A percentile compares a stretch with the other conserved stretches of the same genome.
phyloP scores from a whole-genome alignment of 1,140 invertebrate species.

The Tetramorium alpestre region DNA sequence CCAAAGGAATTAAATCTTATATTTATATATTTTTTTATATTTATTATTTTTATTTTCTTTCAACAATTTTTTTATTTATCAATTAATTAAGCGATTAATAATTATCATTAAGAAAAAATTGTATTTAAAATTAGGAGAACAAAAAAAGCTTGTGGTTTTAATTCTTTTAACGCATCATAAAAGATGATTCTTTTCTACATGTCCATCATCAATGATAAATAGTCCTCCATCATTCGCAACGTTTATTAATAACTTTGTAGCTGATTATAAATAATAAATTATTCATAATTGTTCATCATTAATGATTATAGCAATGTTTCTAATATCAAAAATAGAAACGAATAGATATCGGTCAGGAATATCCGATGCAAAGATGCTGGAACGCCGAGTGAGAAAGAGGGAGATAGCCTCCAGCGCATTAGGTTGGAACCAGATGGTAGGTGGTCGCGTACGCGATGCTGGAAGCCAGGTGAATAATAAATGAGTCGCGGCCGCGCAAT shows the following conservation, averaged over 20 bases:
- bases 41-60: neutral
- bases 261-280: neutral
- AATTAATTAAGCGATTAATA: neutral
- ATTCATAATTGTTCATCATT: neutral
- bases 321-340: neutral
- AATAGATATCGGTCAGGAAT: neutral
- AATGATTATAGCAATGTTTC: neutral
- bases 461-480: conserved; percentile 83
- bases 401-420: conserved; percentile 38
- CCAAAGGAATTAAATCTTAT: neutral
- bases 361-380: neutral
- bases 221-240: neutral
- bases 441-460: conserved; percentile 66
- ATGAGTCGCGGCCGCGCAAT: conserved; percentile 84
- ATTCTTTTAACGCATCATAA: neutral
- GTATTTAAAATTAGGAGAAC: neutral
- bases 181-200: neutral
- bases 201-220: neutral
- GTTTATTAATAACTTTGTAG: neutral
- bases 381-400: conserved; percentile 7
- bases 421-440: conserved; percentile 59
- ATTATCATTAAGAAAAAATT: conserved; percentile 5
- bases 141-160: neutral
- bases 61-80: neutral
- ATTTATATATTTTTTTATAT: neutral